Evolutionary conservation across 2,888 invertebrate species (phyloP), one percentile per base, ranked within the genome.

Genomic region (Plemyria rubiginata): DNA sequence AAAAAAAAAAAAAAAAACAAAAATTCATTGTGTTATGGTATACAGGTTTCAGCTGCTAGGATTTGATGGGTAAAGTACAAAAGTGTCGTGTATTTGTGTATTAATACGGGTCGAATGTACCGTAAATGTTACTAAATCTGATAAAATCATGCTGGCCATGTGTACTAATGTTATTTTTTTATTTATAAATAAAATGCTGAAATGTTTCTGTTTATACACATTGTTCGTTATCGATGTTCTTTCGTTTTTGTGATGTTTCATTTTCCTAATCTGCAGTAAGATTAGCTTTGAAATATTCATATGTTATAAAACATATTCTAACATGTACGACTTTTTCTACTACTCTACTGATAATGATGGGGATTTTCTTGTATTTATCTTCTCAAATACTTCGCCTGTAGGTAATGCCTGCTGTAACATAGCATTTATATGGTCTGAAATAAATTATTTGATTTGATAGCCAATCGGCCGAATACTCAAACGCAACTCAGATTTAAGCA

Each of bases 61-160:
- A 92, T 95, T 95, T 95, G 94, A 95, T 87, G 94, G 95, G 95
- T 95, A 95, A 95, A 80, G 94, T 94, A 91, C 80, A 70, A 56
- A 38, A 38, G 8, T 45, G 45, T 45, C 16, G 45, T 45, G 45
- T 16, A 45, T 45, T n/a, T 45, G 45, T 45, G 9, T 16, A 45
- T 16, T 45, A 45, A 45, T 32, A 8, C 8, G 8, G 7, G 32
- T 32, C 32, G 6, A 8, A 32, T 32, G 32, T 32, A 1, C 32
- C 8, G 4, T 6, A 13, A n/a, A 41, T 41, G 22, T 22, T 1
- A 22, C 22, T 2, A 22, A 22, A 22, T 22, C n/a, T 22, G 2
- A 22, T 2, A 22, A 22, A 22, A 22, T 22, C n/a, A 22, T 22
- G 41, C n/a, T 13, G 8, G 43, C 43, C 13, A n/a, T n/a, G 4